Percentiles rank a stretch among this genome's conserved stretches.
Evolutionary conservation across 2,113 vertebrate genomes (phyloP).

Genomic region (Pollachius pollachius): DNA sequence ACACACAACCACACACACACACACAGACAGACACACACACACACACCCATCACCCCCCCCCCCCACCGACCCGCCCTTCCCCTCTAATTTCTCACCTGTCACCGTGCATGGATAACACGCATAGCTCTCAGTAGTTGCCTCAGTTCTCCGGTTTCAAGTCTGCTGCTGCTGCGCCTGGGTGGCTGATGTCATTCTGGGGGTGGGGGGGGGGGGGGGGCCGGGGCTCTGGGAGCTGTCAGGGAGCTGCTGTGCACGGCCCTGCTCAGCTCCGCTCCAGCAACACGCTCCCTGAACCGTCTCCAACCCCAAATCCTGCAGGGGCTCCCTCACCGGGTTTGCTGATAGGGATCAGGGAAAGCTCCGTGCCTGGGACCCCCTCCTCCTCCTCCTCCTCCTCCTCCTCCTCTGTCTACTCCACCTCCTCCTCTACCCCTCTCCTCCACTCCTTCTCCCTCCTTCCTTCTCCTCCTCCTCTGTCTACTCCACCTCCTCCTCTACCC

Average conservation of each 20-base stretch:
- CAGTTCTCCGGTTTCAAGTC: constrained; percentile 36
- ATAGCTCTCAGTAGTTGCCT: constrained; percentile 21
- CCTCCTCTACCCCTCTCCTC: not conserved
- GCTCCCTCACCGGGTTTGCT: constrained; percentile 6
- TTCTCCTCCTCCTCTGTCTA: constrained; percentile 8
- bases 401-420: constrained; percentile 3
- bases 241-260: not conserved
- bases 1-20: too few relatives aligned
- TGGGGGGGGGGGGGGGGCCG: constrained; percentile 13
- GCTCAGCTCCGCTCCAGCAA: constrained; percentile 6
- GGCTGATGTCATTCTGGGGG: constrained; percentile 47
- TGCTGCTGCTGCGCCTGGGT: constrained; percentile 33
- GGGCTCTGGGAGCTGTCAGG: constrained; percentile 44
- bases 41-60: too few relatives aligned
- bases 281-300: constrained; percentile 10
- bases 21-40: too few relatives aligned
- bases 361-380: constrained; percentile 11
- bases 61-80: not conserved
- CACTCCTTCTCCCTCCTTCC: too few relatives aligned
- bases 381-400: too few relatives aligned
- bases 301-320: not conserved
- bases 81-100: not conserved
- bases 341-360: constrained; percentile 40
- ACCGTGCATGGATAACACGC: not conserved
- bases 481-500: not conserved